phyloP scores from a whole-genome alignment of 2,113 vertebrate genomes.

The Scophthalmus maximus region DNA sequence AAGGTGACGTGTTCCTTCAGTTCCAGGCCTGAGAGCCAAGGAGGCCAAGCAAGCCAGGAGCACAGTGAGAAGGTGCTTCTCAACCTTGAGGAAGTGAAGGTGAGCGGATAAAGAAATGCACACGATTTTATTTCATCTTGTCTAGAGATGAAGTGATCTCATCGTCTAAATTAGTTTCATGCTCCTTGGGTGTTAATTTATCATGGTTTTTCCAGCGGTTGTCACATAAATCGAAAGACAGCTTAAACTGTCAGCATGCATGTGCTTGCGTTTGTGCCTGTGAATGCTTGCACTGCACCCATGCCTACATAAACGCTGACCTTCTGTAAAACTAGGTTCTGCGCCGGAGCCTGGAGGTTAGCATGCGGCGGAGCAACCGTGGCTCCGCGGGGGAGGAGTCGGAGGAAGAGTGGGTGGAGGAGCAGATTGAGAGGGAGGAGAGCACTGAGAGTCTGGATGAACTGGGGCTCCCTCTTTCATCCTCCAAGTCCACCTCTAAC shows the following conservation, averaged over 20 bases:
- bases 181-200: slow-evolving; percentile 17
- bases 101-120: slow-evolving; percentile 54
- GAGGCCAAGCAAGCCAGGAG: slow-evolving; percentile 62
- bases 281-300: slow-evolving; percentile 10
- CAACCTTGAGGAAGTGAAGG: slow-evolving; percentile 86
- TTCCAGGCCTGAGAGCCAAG: slow-evolving; percentile 61
- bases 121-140: neutral
- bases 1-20: slow-evolving; percentile 59
- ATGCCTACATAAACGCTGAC: slow-evolving; percentile 31
- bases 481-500: slow-evolving; percentile 70
- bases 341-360: slow-evolving; percentile 85
- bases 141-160: slow-evolving; percentile 2
- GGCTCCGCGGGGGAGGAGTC: slow-evolving; percentile 86
- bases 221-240: slow-evolving; percentile 21
- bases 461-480: slow-evolving; percentile 72
- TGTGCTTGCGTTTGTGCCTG: neutral
- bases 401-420: slow-evolving; percentile 90
- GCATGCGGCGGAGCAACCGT: slow-evolving; percentile 77
- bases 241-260: slow-evolving; percentile 14
- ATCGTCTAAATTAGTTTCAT: neutral
- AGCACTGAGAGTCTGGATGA: slow-evolving; percentile 77
- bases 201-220: neutral
- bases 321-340: slow-evolving; percentile 80
- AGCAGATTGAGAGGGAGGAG: slow-evolving; percentile 84
- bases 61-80: slow-evolving; percentile 82